Evolutionary conservation across 2,113 vertebrate species (phyloP).

Genomic region (Malurus cyaneus): DNA sequence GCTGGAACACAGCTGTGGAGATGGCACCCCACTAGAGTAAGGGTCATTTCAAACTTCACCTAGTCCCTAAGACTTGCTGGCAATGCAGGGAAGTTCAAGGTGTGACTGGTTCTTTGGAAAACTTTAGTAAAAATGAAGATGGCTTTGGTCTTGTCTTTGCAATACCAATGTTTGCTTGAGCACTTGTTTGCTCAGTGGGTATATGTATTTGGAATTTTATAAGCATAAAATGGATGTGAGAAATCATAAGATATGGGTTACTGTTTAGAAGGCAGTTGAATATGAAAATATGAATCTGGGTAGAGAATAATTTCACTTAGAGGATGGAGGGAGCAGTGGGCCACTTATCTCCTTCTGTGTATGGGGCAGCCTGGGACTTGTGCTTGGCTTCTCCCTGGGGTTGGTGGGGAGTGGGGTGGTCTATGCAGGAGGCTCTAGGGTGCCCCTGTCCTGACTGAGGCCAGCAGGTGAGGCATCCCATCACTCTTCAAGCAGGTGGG

Average conservation of each 20-base stretch:
- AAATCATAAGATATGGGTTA: rapidly evolving
- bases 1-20: not conserved
- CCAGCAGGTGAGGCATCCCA: not conserved
- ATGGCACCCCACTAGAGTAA: not conserved
- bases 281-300: not conserved
- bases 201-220: not conserved
- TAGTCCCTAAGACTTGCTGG: rapidly evolving
- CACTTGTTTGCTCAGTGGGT: not conserved
- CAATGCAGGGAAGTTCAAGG: rapidly evolving
- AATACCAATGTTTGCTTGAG: too few species aligned
- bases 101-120: not conserved
- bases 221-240: not conserved
- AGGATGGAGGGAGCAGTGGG: not conserved
- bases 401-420: rapidly evolving
- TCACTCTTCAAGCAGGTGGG: rapidly evolving
- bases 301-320: not conserved
- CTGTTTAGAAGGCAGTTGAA: not conserved
- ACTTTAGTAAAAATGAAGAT: not conserved
- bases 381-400: not conserved
- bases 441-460: not conserved
- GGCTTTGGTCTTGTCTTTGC: not conserved
- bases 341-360: too few species aligned
- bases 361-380: not conserved
- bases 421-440: not conserved
- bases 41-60: not conserved